phyloP scores from a whole-genome alignment of 2,888 invertebrate species.

The Trichogramma dendrolimi region DNA sequence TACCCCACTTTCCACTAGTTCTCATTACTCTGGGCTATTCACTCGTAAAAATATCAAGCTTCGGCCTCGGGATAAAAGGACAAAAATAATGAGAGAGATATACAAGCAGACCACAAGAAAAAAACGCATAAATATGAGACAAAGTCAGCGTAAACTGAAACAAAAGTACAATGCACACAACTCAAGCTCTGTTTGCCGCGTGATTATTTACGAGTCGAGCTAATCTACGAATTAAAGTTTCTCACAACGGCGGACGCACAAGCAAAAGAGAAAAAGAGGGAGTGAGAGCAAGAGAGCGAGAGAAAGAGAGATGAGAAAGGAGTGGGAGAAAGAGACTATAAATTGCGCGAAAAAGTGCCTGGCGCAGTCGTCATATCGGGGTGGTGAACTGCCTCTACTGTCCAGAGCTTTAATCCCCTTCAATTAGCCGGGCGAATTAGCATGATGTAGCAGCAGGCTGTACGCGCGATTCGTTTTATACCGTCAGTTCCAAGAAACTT shows the following conservation, averaged over 20 bases:
- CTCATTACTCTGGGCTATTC: too few species aligned
- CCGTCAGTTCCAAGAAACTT: too few species aligned
- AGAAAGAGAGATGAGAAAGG: too few species aligned
- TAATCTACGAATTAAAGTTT: conserved; percentile 19
- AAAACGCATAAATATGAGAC: background rate
- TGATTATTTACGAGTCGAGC: conserved; percentile 7
- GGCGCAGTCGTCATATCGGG: conserved; percentile 7
- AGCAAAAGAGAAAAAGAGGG: too few species aligned
- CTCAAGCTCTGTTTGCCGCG: background rate
- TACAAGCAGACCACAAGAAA: too few species aligned
- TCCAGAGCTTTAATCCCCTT: conserved; percentile 15
- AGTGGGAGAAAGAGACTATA: background rate
- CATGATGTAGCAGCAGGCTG: background rate
- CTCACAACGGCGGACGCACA: background rate
- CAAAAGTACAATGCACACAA: too few species aligned
- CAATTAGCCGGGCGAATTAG: conserved; percentile 15
- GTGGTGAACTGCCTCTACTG: background rate
- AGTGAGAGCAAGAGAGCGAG: too few species aligned
- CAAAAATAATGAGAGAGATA: too few species aligned
- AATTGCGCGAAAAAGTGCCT: conserved; percentile 15
- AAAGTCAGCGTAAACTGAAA: background rate
- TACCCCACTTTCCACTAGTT: too few species aligned
- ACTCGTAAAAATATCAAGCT: too few species aligned
- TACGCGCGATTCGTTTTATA: conserved; percentile 10
- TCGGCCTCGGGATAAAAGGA: too few species aligned